These are phyloP conservation scores for Eucriotettix oculatus DNA, from an alignment of 2,888 invertebrate species.

Conservation along the genomic window DNA sequence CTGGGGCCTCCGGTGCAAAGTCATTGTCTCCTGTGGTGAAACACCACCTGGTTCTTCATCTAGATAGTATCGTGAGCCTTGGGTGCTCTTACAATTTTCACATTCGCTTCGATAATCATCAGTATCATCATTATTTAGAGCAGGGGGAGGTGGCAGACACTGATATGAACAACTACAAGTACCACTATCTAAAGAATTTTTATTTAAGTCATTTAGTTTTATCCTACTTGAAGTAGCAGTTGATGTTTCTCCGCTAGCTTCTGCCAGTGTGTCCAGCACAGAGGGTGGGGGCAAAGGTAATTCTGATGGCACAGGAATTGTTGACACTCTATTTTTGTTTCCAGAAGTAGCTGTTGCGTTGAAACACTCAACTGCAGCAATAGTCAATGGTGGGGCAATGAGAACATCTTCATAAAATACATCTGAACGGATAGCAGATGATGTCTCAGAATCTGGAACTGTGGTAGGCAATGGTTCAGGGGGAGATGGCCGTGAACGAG, in stretches of 20 bases:
- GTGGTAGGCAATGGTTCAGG: slow-evolving; percentile 4
- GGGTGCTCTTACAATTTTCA: slow-evolving; percentile 68
- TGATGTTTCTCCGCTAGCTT: neutral
- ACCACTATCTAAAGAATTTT: slow-evolving; percentile 9
- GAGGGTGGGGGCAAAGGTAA: neutral
- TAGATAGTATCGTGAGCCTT: slow-evolving; percentile 46
- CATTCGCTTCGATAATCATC: slow-evolving; percentile 71
- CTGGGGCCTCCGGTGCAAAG: slow-evolving; percentile 40
- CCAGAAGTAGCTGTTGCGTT: slow-evolving; percentile 2
- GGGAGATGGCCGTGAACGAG: slow-evolving; percentile 2
- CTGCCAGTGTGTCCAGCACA: neutral
- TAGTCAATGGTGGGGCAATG: slow-evolving; percentile 14
- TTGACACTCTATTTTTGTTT: neutral
- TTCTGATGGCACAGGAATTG: neutral
- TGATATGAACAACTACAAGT: slow-evolving; percentile 11
- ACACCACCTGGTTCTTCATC: slow-evolving; percentile 36
- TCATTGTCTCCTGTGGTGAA: slow-evolving; percentile 48
- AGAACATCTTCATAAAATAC: slow-evolving; percentile 21
- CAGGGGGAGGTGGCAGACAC: slow-evolving; percentile 15
- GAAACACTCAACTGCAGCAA: slow-evolving; percentile 9
- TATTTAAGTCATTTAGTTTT: slow-evolving; percentile 19
- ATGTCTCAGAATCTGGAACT: slow-evolving; percentile 8
- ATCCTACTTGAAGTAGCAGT: neutral
- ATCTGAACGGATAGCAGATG: slow-evolving; percentile 16
- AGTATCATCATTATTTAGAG: slow-evolving; percentile 30